A percentile compares a stretch with the other conserved stretches of the same genome.
phyloP scores from a whole-genome alignment of 2,888 invertebrate genomes.

The Synergus itoensis region DNA sequence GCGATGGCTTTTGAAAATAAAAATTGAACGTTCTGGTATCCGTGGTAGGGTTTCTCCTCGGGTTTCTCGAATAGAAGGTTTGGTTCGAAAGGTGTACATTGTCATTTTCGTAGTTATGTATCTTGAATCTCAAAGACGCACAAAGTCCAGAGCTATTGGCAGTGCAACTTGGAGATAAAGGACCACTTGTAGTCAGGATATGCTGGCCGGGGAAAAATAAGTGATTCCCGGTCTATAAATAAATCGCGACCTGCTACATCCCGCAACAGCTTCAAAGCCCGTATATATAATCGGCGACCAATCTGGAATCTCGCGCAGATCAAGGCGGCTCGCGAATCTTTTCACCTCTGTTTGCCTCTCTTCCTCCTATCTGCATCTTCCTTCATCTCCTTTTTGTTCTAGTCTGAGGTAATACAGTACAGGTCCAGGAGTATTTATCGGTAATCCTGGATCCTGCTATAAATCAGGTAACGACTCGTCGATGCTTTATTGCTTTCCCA shows the following conservation, averaged over 20 bases:
- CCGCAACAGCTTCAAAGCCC: constrained; percentile 48
- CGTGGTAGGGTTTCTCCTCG: neutral
- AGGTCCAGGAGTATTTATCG: constrained; percentile 61
- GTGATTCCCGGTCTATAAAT: constrained; percentile 67
- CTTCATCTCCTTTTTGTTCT: constrained; percentile 4
- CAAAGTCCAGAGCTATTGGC: constrained; percentile 20
- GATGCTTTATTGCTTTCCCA: neutral
- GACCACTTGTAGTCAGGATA: constrained; percentile 44
- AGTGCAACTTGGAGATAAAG: constrained; percentile 35
- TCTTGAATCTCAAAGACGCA: neutral
- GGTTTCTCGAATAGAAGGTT: neutral
- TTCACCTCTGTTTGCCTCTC: constrained; percentile 43
- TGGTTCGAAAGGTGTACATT: neutral
- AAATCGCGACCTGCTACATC: constrained; percentile 61
- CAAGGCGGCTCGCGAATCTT: constrained; percentile 58
- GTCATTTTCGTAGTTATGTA: neutral
- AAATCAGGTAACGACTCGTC: constrained; percentile 58
- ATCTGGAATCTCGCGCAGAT: constrained; percentile 66
- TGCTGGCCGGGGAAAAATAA: constrained; percentile 54
- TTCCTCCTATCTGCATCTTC: constrained; percentile 17
- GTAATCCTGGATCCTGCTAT: constrained; percentile 67
- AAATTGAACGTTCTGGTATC: neutral
- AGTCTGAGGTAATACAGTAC: constrained; percentile 59
- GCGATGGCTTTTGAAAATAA: neutral
- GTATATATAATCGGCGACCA: constrained; percentile 69